Base-by-base conservation (phyloP, 37 sponge, comb jelly and placozoan genomes). In the Ephydatia muelleri region DNA sequence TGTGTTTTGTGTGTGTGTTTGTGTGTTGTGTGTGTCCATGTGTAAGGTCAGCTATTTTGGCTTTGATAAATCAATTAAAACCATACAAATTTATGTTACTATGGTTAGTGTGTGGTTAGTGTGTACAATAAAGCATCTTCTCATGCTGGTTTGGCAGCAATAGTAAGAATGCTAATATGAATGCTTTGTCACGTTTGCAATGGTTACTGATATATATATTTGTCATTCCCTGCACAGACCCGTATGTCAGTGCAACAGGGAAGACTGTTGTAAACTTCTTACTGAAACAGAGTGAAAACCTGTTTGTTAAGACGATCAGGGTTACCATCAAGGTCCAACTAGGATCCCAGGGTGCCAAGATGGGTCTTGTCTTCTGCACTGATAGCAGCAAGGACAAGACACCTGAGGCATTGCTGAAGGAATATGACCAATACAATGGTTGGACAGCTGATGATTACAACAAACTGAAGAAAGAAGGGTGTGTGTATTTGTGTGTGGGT, bases 401-500 rank as follows among this genome's bases (percentile, higher is more conserved):
- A 33, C 27, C 13, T 0, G 69, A 81, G 82, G 77, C 75, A 36
- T 23, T 73, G 29, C 23, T 67, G 14, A 79, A 90, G 65, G 28
- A 76, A 40, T 67, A 73, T 28, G 70, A 67, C 39, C 16, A 82
- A 35, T 85, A 70, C 67, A 71, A 85, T 5, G 49, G 39, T 0
- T 90, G 86, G 86, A 82, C 72, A 9, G 28, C n/a, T 26, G 82
- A 85, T 21, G 90, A 90, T 29, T 90, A 82, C 67, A 49, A 74
- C 37, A 40, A 77, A 33, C n/a, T 75, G 67, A 28, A 49, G 37
- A n/a, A 65, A 19, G 76, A 79, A 28, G 29, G 33, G 76, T 73
- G 66, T 66, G 82, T 67, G 72, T 43, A 69, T 75, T 39, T 49
- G 31, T 33, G 29, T 32, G 72, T 30, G 32, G 6, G 29, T 30